Percentiles rank a stretch among this genome's conserved stretches.
These are phyloP conservation scores for Anthonomus grandis DNA, from an alignment of 1,140 invertebrate species.

Conservation along the genomic window DNA sequence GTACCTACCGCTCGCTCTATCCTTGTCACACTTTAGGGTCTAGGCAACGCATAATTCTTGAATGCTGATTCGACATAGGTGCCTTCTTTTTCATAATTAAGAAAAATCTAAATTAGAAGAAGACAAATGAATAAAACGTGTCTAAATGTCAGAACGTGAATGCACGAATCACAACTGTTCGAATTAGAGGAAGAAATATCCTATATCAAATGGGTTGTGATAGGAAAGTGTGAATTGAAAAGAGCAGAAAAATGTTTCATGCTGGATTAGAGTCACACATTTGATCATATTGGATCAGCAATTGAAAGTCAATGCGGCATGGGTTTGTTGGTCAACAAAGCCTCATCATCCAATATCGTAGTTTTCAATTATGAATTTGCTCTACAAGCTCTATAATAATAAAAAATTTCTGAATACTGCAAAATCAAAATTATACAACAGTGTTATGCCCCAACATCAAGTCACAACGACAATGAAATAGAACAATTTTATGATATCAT, in stretches of 20 bases:
- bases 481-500: not conserved
- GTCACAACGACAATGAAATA: not conserved
- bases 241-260: not conserved
- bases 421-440: not conserved
- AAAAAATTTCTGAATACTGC: not conserved
- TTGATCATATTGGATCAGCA: constrained; percentile 25
- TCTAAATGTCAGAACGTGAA: too few relatives aligned
- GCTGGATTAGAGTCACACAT: not conserved
- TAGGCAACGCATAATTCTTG: too few relatives aligned
- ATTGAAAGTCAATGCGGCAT: too few relatives aligned
- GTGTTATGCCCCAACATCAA: not conserved
- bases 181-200: not conserved
- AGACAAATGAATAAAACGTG: too few relatives aligned
- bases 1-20: too few relatives aligned
- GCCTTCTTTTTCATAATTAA: too few relatives aligned
- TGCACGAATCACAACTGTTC: not conserved
- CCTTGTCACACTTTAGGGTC: too few relatives aligned
- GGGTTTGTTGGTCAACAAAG: too few relatives aligned
- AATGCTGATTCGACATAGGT: too few relatives aligned
- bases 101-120: too few relatives aligned
- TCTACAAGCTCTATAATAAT: not conserved
- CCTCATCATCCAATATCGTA: too few relatives aligned
- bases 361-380: not conserved
- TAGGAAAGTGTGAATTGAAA: not conserved
- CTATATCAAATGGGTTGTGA: not conserved